These are phyloP conservation scores for Neuroscelio doddi DNA, from an alignment of 2,888 invertebrate genomes.

Conservation along the genomic window DNA sequence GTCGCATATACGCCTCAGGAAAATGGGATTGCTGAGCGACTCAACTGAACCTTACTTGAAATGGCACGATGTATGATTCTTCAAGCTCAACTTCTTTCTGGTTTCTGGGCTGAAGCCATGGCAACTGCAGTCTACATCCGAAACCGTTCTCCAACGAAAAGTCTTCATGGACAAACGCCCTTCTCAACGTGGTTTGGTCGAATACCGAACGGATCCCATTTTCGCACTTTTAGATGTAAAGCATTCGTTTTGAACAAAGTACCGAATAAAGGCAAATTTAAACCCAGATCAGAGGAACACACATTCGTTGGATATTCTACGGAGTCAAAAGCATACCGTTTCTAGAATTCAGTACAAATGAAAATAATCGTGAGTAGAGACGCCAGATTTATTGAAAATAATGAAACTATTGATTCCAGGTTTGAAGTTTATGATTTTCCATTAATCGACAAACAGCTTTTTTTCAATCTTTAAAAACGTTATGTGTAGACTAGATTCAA, in stretches of 20 bases:
- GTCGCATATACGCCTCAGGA: slow-evolving; percentile 41
- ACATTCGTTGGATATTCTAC: slow-evolving; percentile 38
- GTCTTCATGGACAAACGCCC: slow-evolving; percentile 30
- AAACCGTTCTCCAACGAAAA: slow-evolving; percentile 39
- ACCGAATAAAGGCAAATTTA: slow-evolving; percentile 21
- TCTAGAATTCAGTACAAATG: slow-evolving; percentile 23
- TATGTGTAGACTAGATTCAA: too few species aligned
- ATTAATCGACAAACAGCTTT: not conserved
- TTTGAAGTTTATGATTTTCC: not conserved
- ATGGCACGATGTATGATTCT: slow-evolving; percentile 50
- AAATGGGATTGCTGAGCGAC: slow-evolving; percentile 46
- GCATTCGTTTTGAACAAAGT: slow-evolving; percentile 18
- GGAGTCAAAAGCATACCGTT: slow-evolving; percentile 39
- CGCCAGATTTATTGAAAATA: slow-evolving; percentile 24
- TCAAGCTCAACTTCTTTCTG: slow-evolving; percentile 42
- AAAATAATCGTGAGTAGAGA: slow-evolving; percentile 32
- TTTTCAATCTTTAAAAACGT: too few species aligned
- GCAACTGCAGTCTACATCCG: slow-evolving; percentile 43
- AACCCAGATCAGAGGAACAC: slow-evolving; percentile 18
- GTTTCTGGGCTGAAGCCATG: slow-evolving; percentile 55
- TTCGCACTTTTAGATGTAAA: slow-evolving; percentile 29
- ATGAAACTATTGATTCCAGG: not conserved
- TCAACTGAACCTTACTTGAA: slow-evolving; percentile 49
- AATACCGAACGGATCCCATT: slow-evolving; percentile 16
- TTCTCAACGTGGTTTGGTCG: slow-evolving; percentile 22